A percentile compares a stretch with the other conserved stretches of the same genome.
These are phyloP conservation scores for Stigmatopora nigra DNA, from an alignment of 2,113 vertebrate genomes.

Conservation along the genomic window DNA sequence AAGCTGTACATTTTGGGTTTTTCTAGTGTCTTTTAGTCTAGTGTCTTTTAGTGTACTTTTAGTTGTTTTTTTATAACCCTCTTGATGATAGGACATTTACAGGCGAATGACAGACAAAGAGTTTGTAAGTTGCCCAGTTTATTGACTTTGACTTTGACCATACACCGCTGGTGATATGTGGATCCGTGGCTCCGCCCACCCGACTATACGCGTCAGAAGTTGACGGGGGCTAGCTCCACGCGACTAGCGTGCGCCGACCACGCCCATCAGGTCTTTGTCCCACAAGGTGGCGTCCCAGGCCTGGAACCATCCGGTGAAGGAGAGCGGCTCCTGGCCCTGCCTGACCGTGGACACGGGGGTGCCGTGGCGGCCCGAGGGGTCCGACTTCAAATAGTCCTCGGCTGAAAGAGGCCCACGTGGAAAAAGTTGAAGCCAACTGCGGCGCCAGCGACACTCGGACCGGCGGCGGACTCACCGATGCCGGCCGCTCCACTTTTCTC, in stretches of 20 bases:
- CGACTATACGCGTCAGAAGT: neutral
- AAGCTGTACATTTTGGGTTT: no score
- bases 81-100: no score
- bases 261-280: constrained; percentile 37
- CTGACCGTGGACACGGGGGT: constrained; percentile 53
- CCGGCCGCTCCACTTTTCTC: constrained; percentile 54
- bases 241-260: neutral
- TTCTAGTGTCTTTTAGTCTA: no score
- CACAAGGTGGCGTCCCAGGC: constrained; percentile 67
- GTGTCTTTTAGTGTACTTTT: no score
- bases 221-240: neutral
- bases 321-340: constrained; percentile 59
- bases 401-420: constrained; percentile 44
- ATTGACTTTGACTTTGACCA: neutral
- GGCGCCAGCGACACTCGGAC: neutral
- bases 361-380: constrained; percentile 57
- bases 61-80: no score
- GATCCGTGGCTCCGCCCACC: neutral
- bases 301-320: constrained; percentile 71
- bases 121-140: neutral
- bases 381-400: constrained; percentile 55
- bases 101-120: no score
- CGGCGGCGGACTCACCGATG: constrained; percentile 52
- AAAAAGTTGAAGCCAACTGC: neutral
- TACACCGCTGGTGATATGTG: no score